Base-by-base conservation (phyloP, 2,797 vertebrate species). In the Cichlasoma orientale region DNA sequence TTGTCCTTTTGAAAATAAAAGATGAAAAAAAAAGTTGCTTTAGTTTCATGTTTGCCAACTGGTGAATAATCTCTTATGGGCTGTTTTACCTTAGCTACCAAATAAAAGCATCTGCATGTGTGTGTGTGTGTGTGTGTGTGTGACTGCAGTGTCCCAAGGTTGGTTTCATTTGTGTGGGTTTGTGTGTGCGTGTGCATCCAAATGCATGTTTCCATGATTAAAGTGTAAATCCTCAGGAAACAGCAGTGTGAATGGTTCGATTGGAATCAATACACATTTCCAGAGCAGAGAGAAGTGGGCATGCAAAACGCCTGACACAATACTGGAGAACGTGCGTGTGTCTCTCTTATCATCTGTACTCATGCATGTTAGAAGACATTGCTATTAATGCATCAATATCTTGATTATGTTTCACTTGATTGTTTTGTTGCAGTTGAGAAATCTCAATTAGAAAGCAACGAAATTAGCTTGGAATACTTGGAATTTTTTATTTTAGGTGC, bases 171-270 rank as follows among this genome's bases (percentile, higher is more conserved):
- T n/a, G 5, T n/a, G n/a, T 59, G 44, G n/a, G n/a, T n/a, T n/a
- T 8, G 23, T 25, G 19, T 5, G 25, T 55, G 27, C 3, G 53
- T 47, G n/a, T 58, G 25, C 25, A 36, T 85, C 11, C 57, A 72
- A 41, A 58, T 56, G n/a, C 16, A 25, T 85, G 74, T 79, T 81
- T 72, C 38, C 59, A 73, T 89, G 84, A 93, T 80, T 90, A 74
- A 79, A 76, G 50, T 56, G n/a, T 86, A 89, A 91, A 91, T 92
- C 83, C 47, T 50, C 18, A 50, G 41, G 61, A 75, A 68, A 72
- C 84, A 18, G 71, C 13, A 31, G 52, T 25, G n/a, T 16, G 19
- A 61, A 70, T 54, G n/a, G 52, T 56, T 68, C 19, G 41, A 47
- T 19, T 66, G 16, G 56, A 84, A 88, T 89, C 80, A 82, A 73